Evolutionary conservation across 2,888 invertebrate genomes (phyloP).

Genomic region (Drosophila stalkeri): DNA sequence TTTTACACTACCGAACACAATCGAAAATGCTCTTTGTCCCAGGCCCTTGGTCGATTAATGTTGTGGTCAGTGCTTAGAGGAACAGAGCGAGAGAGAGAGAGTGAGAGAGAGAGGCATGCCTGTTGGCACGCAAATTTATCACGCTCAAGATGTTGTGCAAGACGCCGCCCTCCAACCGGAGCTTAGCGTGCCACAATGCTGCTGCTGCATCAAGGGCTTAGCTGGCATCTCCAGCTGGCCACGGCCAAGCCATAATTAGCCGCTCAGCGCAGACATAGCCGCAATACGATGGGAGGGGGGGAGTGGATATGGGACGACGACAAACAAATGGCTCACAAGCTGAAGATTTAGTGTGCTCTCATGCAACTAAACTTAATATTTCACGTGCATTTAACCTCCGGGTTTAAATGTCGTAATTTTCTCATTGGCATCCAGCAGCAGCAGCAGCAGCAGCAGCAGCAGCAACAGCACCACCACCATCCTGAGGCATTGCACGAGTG

Average conservation of each 20-base stretch:
- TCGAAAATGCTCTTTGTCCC: neutral
- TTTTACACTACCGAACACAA: neutral
- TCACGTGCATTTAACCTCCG: slow-evolving; percentile 79
- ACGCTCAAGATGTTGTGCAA: slow-evolving; percentile 95
- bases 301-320: slow-evolving; percentile 16
- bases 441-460: neutral
- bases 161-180: slow-evolving; percentile 94
- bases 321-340: slow-evolving; percentile 68
- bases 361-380: slow-evolving; percentile 77
- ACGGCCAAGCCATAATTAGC: slow-evolving; percentile 54
- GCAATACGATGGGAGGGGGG: neutral
- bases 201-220: slow-evolving; percentile 6
- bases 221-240: slow-evolving; percentile 23
- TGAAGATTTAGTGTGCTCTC: slow-evolving; percentile 75
- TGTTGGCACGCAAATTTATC: slow-evolving; percentile 96
- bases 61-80: slow-evolving; percentile 95
- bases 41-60: slow-evolving; percentile 88
- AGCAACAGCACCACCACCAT: neutral
- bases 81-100: slow-evolving; percentile 77
- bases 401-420: slow-evolving; percentile 79
- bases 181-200: slow-evolving; percentile 89
- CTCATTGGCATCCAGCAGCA: slow-evolving; percentile 62
- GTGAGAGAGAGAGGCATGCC: slow-evolving; percentile 86
- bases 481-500: slow-evolving; percentile 67
- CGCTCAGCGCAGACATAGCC: slow-evolving; percentile 25